Conservation (phyloP, 1,140 invertebrate species). For the Lucilia cuprina region DNA sequence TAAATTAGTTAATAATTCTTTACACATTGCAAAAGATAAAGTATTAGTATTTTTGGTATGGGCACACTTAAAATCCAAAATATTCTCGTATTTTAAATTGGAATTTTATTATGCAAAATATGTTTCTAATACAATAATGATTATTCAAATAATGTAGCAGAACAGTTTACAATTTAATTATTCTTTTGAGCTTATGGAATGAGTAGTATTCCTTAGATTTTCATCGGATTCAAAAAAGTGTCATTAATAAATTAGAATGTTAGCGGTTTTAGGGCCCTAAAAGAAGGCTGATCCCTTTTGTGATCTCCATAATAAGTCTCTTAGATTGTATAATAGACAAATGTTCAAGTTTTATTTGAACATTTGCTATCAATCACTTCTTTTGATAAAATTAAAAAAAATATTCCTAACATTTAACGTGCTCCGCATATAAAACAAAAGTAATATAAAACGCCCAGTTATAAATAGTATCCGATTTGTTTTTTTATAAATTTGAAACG, state of each 20-base stretch:
- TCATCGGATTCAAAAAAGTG: no score
- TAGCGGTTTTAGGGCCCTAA: background rate
- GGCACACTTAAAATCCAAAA: background rate
- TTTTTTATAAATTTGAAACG: no score
- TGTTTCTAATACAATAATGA: background rate
- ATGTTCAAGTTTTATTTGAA: no score
- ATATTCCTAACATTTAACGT: background rate
- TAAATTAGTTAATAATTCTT: background rate
- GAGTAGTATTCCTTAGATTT: no score
- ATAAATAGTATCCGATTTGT: no score
- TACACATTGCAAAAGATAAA: background rate
- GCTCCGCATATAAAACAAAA: background rate
- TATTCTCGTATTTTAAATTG: background rate
- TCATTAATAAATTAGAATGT: background rate
- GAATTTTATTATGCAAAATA: background rate
- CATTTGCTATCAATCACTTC: no score
- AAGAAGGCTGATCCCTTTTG: background rate
- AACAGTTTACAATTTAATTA: no score
- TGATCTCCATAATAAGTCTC: background rate
- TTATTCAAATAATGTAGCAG: no score
- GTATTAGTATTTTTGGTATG: background rate
- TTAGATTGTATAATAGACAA: background rate
- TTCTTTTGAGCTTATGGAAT: no score
- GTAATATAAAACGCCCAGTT: no score
- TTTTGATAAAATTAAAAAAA: background rate